Percentiles rank a stretch among this genome's conserved stretches.
phyloP scores from a whole-genome alignment of 2,888 invertebrate species.

The Torymus auratus region DNA sequence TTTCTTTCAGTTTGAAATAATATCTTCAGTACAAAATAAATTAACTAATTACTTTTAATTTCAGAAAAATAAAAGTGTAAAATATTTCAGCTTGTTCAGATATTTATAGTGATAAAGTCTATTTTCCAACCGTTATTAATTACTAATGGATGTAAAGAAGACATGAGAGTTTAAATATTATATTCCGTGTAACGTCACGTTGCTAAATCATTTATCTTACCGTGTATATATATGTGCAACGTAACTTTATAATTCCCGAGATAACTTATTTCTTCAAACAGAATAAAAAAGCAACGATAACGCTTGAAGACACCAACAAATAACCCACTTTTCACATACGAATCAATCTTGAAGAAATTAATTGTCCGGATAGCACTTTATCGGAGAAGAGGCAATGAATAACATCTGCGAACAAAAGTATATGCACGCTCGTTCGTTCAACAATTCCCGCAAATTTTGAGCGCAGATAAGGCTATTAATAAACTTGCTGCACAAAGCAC shows the following conservation, averaged over 20 bases:
- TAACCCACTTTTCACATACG: constrained; percentile 37
- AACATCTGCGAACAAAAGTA: neutral
- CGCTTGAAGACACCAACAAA: constrained; percentile 22
- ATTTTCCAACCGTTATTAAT: no score
- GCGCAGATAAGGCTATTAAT: constrained; percentile 12
- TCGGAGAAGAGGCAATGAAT: constrained; percentile 30
- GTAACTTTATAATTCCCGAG: constrained; percentile 25
- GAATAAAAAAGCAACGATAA: constrained; percentile 9
- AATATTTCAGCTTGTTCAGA: neutral
- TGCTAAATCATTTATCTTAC: constrained; percentile 31
- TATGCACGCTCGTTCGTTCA: neutral
- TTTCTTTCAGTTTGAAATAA: no score
- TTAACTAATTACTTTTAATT: no score
- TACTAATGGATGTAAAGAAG: neutral
- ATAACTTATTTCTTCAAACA: neutral
- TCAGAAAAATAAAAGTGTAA: no score
- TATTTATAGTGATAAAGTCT: no score
- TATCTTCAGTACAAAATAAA: no score
- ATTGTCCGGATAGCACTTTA: constrained; percentile 23
- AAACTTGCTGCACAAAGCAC: neutral
- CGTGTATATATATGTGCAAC: no score
- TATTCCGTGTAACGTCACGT: neutral
- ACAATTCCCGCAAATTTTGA: constrained; percentile 1
- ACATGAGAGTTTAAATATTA: constrained; percentile 4
- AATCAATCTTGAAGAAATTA: constrained; percentile 36